Percentiles rank a stretch among this genome's conserved stretches.
phyloP scores from a whole-genome alignment of 1,140 invertebrate species.

The Eumaeus atala region DNA sequence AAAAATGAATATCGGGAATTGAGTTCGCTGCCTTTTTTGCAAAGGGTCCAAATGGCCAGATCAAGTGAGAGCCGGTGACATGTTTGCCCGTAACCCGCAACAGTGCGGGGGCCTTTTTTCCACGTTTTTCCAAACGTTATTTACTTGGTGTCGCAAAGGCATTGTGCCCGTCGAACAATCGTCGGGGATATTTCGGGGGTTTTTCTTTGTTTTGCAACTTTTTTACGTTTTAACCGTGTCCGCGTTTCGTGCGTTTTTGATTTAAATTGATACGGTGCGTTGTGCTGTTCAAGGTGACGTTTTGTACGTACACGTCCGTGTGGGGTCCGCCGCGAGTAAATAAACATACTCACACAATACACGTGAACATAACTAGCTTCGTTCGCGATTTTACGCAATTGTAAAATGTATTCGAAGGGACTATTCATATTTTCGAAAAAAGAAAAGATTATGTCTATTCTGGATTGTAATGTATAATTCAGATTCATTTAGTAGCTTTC shows the following conservation, averaged over 20 bases:
- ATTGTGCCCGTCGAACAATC: slow-evolving; percentile 64
- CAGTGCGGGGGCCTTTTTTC: slow-evolving; percentile 10
- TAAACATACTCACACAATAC: no score
- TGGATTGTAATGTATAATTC: no score
- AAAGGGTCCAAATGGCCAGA: slow-evolving; percentile 65
- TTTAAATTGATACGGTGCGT: slow-evolving; percentile 45
- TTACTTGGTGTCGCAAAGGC: slow-evolving; percentile 67
- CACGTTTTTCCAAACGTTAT: slow-evolving; percentile 62
- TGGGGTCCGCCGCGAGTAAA: no score
- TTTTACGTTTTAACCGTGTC: slow-evolving; percentile 48
- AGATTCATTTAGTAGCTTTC: no score
- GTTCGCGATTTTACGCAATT: no score
- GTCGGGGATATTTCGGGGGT: slow-evolving; percentile 49
- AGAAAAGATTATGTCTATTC: no score
- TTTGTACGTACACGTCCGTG: slow-evolving; percentile 17
- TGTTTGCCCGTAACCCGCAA: slow-evolving; percentile 69
- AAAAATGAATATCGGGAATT: slow-evolving; percentile 72
- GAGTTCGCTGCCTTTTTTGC: slow-evolving; percentile 52
- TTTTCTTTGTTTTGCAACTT: slow-evolving; percentile 35
- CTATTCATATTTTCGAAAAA: no score
- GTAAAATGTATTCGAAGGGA: no score
- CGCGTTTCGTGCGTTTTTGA: slow-evolving; percentile 36
- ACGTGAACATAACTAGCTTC: no score
- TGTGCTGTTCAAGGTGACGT: slow-evolving; percentile 20
- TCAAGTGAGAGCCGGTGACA: slow-evolving; percentile 62